Conservation (phyloP, 2,888 invertebrate genomes). For the Dynastes grantii region DNA sequence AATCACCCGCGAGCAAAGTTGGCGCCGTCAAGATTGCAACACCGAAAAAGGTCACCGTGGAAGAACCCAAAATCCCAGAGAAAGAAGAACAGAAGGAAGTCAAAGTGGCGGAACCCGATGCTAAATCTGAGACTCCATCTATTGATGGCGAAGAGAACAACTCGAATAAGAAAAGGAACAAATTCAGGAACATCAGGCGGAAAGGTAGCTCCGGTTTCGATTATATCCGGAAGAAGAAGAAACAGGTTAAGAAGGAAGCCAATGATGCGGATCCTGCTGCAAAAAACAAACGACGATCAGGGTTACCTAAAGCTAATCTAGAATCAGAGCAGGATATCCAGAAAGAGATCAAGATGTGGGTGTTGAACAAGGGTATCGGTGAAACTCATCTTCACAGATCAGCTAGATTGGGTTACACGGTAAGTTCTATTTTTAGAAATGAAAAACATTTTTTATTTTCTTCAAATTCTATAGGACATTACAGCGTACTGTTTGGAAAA, state of each 20-base stretch:
- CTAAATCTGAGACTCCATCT: slow-evolving; percentile 66
- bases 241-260: slow-evolving; percentile 77
- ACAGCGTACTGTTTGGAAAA: slow-evolving; percentile 92
- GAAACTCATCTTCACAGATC: slow-evolving; percentile 95
- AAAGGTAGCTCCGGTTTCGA: slow-evolving; percentile 90
- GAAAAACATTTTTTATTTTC: slow-evolving; percentile 46
- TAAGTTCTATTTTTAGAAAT: slow-evolving; percentile 69
- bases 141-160: slow-evolving; percentile 65
- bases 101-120: slow-evolving; percentile 67
- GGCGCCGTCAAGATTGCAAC: neutral
- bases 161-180: slow-evolving; percentile 72
- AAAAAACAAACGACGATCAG: slow-evolving; percentile 66
- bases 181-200: slow-evolving; percentile 79
- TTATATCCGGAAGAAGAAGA: slow-evolving; percentile 92
- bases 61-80: slow-evolving; percentile 50
- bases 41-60: slow-evolving; percentile 46
- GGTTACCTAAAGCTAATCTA: slow-evolving; percentile 73
- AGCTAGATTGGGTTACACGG: slow-evolving; percentile 90
- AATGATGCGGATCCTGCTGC: slow-evolving; percentile 5
- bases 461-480: slow-evolving; percentile 79
- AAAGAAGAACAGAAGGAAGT: slow-evolving; percentile 62
- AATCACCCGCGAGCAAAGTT: slow-evolving; percentile 50
- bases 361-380: slow-evolving; percentile 94
- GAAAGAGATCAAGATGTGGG: slow-evolving; percentile 91
- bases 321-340: slow-evolving; percentile 85